Conservation (phyloP, 2,797 vertebrate species). For the Danio kyathit region DNA sequence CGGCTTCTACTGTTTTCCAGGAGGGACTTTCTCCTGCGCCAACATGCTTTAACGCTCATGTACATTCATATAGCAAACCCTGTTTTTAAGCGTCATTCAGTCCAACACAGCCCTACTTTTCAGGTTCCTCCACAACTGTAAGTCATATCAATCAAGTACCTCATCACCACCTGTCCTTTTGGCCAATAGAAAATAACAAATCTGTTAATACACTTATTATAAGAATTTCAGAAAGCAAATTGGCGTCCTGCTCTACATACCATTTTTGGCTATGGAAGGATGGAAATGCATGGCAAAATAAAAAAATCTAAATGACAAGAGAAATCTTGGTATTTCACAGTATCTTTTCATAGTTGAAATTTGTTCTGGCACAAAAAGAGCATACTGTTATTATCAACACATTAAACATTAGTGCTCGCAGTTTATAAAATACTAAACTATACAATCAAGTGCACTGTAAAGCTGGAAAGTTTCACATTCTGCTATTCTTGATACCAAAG, state of each 20-base stretch:
- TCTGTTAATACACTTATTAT: not conserved
- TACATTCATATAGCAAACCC: conserved; percentile 15
- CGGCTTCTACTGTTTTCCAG: not conserved
- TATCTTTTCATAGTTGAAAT: conserved; percentile 28
- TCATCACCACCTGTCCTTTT: not conserved
- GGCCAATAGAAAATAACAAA: not conserved
- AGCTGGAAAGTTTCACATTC: conserved; percentile 26
- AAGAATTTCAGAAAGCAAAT: conserved; percentile 18
- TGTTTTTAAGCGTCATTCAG: not conserved
- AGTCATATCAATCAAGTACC: not conserved
- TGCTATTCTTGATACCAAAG: not conserved
- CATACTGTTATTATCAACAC: conserved; percentile 4
- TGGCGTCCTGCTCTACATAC: not conserved
- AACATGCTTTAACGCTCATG: conserved; percentile 13
- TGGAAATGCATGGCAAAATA: conserved; percentile 24
- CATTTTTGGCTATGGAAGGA: conserved; percentile 18
- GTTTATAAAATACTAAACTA: conserved; percentile 28
- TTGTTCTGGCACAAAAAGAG: conserved; percentile 42
- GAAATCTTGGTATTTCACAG: conserved; percentile 43
- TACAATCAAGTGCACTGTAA: conserved; percentile 45
- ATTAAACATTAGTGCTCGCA: conserved; percentile 42
- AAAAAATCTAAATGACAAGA: conserved; percentile 1
- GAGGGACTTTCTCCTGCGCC: not conserved
- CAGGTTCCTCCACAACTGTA: not conserved
- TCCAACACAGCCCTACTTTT: conserved; percentile 24